These are phyloP conservation scores for Anolis sagrei DNA, from an alignment of 2,113 vertebrate species.

Conservation along the genomic window DNA sequence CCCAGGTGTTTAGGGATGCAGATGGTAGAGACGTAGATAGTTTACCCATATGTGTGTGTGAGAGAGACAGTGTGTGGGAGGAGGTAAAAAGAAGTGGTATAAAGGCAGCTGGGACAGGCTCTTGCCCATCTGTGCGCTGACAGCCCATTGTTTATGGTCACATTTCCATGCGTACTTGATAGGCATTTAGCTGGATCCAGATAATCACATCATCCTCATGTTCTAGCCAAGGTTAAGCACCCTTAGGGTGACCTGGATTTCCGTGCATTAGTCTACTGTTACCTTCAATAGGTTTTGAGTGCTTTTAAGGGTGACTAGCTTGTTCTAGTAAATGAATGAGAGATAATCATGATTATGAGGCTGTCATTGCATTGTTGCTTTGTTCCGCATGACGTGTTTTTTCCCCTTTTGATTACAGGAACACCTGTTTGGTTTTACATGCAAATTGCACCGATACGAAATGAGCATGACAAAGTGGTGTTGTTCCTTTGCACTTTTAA, in stretches of 20 bases:
- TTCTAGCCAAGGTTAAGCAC: background rate
- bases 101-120: background rate
- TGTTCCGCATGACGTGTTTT: background rate
- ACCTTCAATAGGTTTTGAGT: background rate
- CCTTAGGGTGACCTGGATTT: background rate
- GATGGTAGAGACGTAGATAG: background rate
- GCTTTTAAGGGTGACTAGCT: background rate
- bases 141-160: background rate
- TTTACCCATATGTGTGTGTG: background rate
- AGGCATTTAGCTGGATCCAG: background rate
- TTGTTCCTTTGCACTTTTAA: slow-evolving; percentile 98
- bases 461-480: slow-evolving; percentile 97
- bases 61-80: background rate
- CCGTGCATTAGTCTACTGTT: background rate
- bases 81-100: background rate
- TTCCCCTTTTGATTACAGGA: slow-evolving; percentile 77
- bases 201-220: background rate
- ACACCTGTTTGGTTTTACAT: slow-evolving; percentile 99
- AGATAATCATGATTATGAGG: background rate
- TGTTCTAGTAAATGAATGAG: background rate
- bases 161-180: background rate
- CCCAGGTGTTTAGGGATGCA: background rate
- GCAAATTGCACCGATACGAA: slow-evolving; percentile 98
- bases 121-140: background rate
- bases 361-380: background rate